A percentile compares a stretch with the other conserved stretches of the same genome.
These are phyloP conservation scores for Leucophora obtusa DNA, from an alignment of 2,888 invertebrate species.

Conservation along the genomic window DNA sequence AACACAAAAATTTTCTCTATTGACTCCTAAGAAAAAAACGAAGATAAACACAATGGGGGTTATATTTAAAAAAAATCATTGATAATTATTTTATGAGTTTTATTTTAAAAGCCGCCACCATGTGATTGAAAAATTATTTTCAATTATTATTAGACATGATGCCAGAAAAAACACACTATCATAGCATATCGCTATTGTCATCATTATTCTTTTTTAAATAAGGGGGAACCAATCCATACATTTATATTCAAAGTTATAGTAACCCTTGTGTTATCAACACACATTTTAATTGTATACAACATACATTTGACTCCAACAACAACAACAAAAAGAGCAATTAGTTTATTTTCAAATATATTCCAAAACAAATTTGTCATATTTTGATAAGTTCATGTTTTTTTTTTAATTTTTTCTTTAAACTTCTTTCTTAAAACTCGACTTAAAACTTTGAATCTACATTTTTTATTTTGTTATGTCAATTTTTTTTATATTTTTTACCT, in stretches of 20 bases:
- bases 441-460: background rate
- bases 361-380: constrained; percentile 55
- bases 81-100: background rate
- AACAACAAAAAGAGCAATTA: constrained; percentile 25
- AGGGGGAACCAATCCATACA: background rate
- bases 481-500: constrained; percentile 16
- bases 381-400: constrained; percentile 35
- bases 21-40: background rate
- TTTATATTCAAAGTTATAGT: background rate
- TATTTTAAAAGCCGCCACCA: constrained; percentile 34
- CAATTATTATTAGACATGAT: constrained; percentile 55
- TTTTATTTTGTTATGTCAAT: constrained; percentile 29
- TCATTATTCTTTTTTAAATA: constrained; percentile 5
- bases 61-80: background rate
- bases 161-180: constrained; percentile 51
- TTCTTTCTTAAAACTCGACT: background rate
- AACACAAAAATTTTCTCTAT: background rate
- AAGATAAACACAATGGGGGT: background rate
- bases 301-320: background rate
- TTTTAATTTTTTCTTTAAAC: background rate
- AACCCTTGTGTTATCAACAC: background rate
- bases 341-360: constrained; percentile 48
- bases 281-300: background rate
- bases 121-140: constrained; percentile 51
- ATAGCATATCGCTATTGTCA: constrained; percentile 2